phyloP scores from a whole-genome alignment of 1,140 invertebrate genomes.

The Drosophila tropicalis region DNA sequence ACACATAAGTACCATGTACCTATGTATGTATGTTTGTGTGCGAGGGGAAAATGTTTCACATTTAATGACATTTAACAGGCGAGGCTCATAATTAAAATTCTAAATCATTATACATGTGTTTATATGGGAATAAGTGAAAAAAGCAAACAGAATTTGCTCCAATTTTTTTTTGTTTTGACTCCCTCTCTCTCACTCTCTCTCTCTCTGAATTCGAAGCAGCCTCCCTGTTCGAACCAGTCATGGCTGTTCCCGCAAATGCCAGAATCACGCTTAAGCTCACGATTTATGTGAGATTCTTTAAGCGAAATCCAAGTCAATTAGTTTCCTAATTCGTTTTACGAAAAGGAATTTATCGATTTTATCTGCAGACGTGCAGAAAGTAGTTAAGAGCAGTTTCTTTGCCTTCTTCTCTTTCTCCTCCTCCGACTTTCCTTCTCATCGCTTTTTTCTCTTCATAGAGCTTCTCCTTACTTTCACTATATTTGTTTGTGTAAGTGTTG shows the following conservation, averaged over 20 bases:
- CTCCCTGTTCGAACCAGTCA: background rate
- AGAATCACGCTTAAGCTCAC: constrained; percentile 78
- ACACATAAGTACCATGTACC: too few relatives aligned
- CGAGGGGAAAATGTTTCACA: constrained; percentile 52
- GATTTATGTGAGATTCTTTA: constrained; percentile 81
- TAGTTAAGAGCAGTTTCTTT: constrained; percentile 73
- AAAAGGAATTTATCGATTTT: constrained; percentile 81
- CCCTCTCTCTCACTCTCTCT: constrained; percentile 5
- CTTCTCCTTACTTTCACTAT: constrained; percentile 4
- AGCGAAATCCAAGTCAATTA: constrained; percentile 81
- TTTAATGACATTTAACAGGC: constrained; percentile 77
- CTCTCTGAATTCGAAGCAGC: background rate
- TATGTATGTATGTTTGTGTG: too few relatives aligned
- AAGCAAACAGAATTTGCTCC: constrained; percentile 31
- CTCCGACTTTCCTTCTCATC: background rate
- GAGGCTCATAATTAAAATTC: constrained; percentile 69
- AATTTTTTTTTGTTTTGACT: constrained; percentile 35
- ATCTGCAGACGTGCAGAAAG: constrained; percentile 80
- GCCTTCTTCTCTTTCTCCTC: constrained; percentile 20
- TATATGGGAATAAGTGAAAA: constrained; percentile 21
- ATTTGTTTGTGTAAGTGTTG: constrained; percentile 54
- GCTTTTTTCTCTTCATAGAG: background rate
- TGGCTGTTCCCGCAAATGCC: constrained; percentile 43
- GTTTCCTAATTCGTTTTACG: constrained; percentile 81
- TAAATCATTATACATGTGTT: constrained; percentile 58